These are phyloP conservation scores for Coregonus suidteri DNA, from an alignment of 2,797 vertebrate genomes.

Conservation along the genomic window DNA sequence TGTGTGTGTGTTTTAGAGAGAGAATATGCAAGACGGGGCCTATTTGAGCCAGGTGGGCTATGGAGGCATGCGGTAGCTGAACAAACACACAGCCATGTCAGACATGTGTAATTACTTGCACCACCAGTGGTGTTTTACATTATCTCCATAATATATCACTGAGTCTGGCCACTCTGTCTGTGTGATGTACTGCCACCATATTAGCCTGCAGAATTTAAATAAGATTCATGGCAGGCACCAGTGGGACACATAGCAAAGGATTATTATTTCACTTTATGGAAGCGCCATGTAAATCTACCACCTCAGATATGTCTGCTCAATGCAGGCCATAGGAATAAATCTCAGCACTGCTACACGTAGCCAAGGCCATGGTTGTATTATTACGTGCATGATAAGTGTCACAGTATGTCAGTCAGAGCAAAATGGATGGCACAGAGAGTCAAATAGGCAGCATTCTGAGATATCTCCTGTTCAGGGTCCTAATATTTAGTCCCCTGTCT, in stretches of 20 bases:
- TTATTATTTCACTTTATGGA: slow-evolving; percentile 41
- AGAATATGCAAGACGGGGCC: not conserved
- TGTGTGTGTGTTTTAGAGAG: not conserved
- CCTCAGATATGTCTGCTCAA: slow-evolving; percentile 1
- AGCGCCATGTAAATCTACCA: slow-evolving; percentile 42
- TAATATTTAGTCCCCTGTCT: not conserved
- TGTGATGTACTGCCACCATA: slow-evolving; percentile 25
- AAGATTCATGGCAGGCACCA: slow-evolving; percentile 25
- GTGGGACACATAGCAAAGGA: slow-evolving; percentile 35
- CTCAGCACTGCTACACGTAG: too few relatives aligned
- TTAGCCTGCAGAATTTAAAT: slow-evolving; percentile 48
- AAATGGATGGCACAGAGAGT: too few relatives aligned
- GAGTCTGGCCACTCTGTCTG: slow-evolving; percentile 27
- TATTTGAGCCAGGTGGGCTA: slow-evolving; percentile 3
- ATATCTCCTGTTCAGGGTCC: not conserved
- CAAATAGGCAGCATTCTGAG: too few relatives aligned
- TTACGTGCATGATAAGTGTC: too few relatives aligned
- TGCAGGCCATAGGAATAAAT: slow-evolving; percentile 36
- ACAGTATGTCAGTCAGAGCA: too few relatives aligned
- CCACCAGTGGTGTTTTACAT: slow-evolving; percentile 9
- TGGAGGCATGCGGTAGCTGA: not conserved
- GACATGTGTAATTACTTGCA: slow-evolving; percentile 38
- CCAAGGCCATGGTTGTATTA: too few relatives aligned
- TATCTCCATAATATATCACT: slow-evolving; percentile 38
- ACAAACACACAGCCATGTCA: slow-evolving; percentile 8